A percentile compares a stretch with the other conserved stretches of the same genome.
Evolutionary conservation across 2,888 invertebrate genomes (phyloP).

Genomic region (Protodeltote pygarga): DNA sequence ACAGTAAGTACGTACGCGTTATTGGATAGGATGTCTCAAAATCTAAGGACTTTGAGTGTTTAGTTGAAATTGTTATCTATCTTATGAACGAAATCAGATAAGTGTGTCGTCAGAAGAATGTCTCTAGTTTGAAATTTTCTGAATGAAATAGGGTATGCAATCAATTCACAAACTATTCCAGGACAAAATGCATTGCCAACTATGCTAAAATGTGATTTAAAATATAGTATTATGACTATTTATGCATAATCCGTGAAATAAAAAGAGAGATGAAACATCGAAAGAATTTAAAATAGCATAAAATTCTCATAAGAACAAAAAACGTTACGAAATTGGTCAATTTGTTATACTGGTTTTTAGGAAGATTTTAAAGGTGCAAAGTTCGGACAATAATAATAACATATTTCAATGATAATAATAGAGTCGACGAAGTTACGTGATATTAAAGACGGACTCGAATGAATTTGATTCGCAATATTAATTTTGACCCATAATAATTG

Average conservation of each 20-base stretch:
- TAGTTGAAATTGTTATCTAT: no score
- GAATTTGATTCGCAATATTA: slow-evolving; percentile 7
- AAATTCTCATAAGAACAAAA: slow-evolving; percentile 30
- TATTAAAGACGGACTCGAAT: slow-evolving; percentile 13
- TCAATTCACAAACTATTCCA: no score
- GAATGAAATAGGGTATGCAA: no score
- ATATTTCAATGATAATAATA: slow-evolving; percentile 27
- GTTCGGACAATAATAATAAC: slow-evolving; percentile 20
- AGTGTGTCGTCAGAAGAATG: no score
- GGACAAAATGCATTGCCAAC: no score
- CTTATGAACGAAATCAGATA: no score
- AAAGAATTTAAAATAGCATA: slow-evolving; percentile 24
- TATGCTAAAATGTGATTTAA: no score
- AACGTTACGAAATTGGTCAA: slow-evolving; percentile 20
- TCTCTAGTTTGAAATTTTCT: no score
- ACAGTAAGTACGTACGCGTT: no score
- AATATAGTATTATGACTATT: no score
- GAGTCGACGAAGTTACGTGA: slow-evolving; percentile 1
- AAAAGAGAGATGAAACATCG: slow-evolving; percentile 16
- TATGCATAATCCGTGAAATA: slow-evolving; percentile 26
- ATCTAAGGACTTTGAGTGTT: no score
- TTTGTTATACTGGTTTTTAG: slow-evolving; percentile 30
- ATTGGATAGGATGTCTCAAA: no score
- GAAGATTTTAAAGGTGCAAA: slow-evolving; percentile 24
- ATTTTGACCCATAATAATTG: not conserved